phyloP scores from a whole-genome alignment of 2,888 invertebrate species.

The Tethea ocularis region DNA sequence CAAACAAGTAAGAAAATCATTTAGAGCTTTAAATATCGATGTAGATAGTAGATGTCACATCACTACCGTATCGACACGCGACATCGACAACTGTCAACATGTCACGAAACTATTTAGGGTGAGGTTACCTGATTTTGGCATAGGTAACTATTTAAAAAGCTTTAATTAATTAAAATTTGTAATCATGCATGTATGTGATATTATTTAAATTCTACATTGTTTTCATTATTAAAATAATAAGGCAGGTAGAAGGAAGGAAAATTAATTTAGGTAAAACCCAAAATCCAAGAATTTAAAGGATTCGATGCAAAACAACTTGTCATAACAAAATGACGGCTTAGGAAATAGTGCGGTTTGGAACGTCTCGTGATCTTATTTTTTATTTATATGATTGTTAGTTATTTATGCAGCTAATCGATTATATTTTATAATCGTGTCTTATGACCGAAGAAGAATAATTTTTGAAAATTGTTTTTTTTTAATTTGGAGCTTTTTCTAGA shows the following conservation, averaged over 20 bases:
- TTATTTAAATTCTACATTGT: background rate
- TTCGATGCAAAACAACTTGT: background rate
- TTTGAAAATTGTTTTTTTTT: too few relatives aligned
- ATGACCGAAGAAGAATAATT: too few relatives aligned
- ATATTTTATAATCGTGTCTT: too few relatives aligned
- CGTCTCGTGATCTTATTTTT: too few relatives aligned
- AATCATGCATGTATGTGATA: background rate
- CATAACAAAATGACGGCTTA: background rate
- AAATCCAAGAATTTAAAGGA: background rate
- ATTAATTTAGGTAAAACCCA: background rate
- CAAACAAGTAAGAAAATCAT: constrained; percentile 18
- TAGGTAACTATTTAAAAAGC: background rate
- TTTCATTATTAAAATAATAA: background rate
- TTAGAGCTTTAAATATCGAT: constrained; percentile 40
- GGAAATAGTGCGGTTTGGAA: background rate
- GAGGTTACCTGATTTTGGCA: constrained; percentile 9
- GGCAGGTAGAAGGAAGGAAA: background rate
- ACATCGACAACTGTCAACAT: constrained; percentile 54
- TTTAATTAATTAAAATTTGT: background rate
- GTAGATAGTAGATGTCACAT: constrained; percentile 48
- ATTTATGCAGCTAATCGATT: too few relatives aligned
- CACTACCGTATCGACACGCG: constrained; percentile 37
- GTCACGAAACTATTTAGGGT: constrained; percentile 29
- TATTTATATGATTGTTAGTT: too few relatives aligned
- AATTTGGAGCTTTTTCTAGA: too few relatives aligned